phyloP scores from a whole-genome alignment of 2,113 vertebrate species.

The Pampusana beccarii region DNA sequence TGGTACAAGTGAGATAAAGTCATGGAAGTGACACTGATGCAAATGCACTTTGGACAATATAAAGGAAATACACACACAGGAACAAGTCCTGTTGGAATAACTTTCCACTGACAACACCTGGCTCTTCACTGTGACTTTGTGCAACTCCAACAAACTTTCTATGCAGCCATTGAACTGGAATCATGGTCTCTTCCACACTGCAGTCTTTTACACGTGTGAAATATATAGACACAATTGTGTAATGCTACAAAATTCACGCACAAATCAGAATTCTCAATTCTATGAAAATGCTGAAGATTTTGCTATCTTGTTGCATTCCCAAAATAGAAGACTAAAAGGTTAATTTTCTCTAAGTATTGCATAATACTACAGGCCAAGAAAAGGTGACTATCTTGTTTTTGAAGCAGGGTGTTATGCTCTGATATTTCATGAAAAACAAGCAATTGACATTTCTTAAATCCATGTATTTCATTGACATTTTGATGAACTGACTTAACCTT shows the following conservation, averaged over 20 bases:
- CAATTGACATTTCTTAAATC: constrained; percentile 41
- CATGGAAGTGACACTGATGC: background rate
- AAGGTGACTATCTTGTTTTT: background rate
- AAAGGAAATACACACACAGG: background rate
- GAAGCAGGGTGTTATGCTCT: background rate
- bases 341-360: background rate
- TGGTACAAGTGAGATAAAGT: background rate
- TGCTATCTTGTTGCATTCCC: background rate
- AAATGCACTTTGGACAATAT: background rate
- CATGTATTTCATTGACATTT: constrained; percentile 44
- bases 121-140: background rate
- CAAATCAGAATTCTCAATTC: background rate
- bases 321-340: background rate
- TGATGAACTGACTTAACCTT: constrained; percentile 38
- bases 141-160: background rate
- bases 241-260: background rate
- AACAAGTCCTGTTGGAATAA: background rate
- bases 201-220: background rate
- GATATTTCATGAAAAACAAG: constrained; percentile 17
- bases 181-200: background rate
- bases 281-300: background rate
- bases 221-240: background rate
- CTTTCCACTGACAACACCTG: background rate
- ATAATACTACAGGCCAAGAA: background rate
- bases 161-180: background rate